A percentile compares a stretch with the other conserved stretches of the same genome.
These are phyloP conservation scores for Atractosteus spatula DNA, from an alignment of 2,113 vertebrate species.

Conservation along the genomic window DNA sequence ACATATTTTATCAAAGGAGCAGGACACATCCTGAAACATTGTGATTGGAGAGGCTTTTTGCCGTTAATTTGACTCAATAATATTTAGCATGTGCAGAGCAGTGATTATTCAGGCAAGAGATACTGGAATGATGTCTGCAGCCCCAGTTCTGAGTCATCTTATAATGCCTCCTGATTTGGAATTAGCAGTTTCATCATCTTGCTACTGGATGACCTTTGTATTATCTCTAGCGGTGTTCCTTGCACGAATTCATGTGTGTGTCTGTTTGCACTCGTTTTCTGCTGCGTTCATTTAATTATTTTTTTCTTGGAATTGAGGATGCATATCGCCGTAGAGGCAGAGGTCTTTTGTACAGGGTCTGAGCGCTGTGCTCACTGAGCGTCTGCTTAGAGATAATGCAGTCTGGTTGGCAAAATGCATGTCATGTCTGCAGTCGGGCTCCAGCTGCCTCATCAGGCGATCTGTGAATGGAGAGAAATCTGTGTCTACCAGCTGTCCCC, in stretches of 20 bases:
- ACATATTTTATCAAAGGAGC: no score
- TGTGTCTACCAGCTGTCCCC: slow-evolving; percentile 48
- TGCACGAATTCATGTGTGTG: no score
- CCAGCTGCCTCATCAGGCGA: slow-evolving; percentile 40
- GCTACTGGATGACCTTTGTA: slow-evolving; percentile 7
- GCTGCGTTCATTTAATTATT: no score
- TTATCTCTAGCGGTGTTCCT: no score
- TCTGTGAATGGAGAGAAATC: slow-evolving; percentile 30
- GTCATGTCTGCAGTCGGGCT: slow-evolving; percentile 48
- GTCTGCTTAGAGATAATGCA: slow-evolving; percentile 16
- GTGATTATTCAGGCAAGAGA: no score
- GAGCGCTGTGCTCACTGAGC: slow-evolving; percentile 9
- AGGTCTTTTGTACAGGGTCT: slow-evolving; percentile 33
- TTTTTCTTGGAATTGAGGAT: not conserved
- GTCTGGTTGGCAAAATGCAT: slow-evolving; percentile 38
- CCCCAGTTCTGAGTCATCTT: no score
- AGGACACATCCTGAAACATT: no score
- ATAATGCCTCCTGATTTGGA: not conserved
- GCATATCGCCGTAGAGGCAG: slow-evolving; percentile 37
- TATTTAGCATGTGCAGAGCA: no score
- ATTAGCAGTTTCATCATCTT: slow-evolving; percentile 30
- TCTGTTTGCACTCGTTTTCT: no score
- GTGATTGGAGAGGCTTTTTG: no score
- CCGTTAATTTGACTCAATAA: no score
- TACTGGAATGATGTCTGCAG: no score